phyloP scores from a whole-genome alignment of 2,113 vertebrate species.

The Rhegmatorhina hoffmannsi region DNA sequence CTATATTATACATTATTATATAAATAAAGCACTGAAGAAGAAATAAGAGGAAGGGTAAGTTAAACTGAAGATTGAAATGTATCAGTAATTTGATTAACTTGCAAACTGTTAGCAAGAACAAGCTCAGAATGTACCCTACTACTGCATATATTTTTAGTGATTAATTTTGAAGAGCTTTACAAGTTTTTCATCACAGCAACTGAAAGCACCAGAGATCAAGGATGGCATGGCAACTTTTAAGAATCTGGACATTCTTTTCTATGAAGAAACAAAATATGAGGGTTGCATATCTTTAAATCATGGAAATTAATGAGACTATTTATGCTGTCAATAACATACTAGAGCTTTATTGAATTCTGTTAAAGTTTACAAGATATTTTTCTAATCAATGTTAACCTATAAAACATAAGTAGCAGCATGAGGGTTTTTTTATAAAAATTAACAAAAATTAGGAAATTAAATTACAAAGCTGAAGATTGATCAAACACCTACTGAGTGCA shows the following conservation, averaged over 20 bases:
- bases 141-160: not conserved
- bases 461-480: not conserved
- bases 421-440: not conserved
- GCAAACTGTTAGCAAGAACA: constrained; percentile 44
- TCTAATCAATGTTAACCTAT: not conserved
- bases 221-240: not conserved
- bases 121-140: not conserved
- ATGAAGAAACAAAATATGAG: not conserved
- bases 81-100: constrained; percentile 23
- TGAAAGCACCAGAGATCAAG: not conserved
- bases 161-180: not conserved
- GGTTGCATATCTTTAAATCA: not conserved
- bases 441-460: not conserved
- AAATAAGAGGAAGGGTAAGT: not conserved
- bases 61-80: constrained; percentile 48
- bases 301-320: not conserved
- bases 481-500: not conserved
- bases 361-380: not conserved
- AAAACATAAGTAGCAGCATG: not conserved
- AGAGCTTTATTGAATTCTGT: not conserved
- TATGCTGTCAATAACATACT: not conserved
- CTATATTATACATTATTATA: no score
- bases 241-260: not conserved
- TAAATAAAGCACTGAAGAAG: not conserved
- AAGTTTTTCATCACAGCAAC: not conserved